Conservation (phyloP, 2,888 invertebrate species). For the Himalopsyche kuldschensis region DNA sequence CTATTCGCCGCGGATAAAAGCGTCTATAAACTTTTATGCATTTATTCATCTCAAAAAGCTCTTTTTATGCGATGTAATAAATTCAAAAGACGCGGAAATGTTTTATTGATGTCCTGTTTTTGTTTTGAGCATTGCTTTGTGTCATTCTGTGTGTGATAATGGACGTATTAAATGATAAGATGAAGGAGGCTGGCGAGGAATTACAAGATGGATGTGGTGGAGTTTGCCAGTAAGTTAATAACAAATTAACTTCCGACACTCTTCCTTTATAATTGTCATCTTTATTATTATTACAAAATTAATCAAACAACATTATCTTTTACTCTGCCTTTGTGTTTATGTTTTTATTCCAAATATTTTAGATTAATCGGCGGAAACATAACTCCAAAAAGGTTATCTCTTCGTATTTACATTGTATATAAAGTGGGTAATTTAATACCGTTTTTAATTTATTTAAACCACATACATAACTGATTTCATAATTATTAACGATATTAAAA, state of each 20-base stretch:
- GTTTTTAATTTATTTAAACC: too few species aligned
- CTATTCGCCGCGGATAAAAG: background rate
- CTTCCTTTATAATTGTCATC: background rate
- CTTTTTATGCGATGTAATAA: background rate
- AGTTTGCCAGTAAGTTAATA: background rate
- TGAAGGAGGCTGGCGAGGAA: background rate
- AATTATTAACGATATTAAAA: too few species aligned
- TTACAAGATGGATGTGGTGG: background rate
- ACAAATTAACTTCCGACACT: background rate
- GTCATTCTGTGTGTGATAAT: background rate
- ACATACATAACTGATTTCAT: too few species aligned
- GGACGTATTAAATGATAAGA: background rate
- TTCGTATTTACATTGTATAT: too few species aligned
- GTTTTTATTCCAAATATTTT: background rate
- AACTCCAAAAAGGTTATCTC: too few species aligned
- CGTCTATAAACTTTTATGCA: background rate
- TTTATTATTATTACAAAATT: background rate
- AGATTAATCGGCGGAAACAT: background rate
- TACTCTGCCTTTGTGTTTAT: background rate
- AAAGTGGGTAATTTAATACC: too few species aligned
- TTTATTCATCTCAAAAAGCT: background rate
- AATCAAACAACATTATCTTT: background rate
- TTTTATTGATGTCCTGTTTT: background rate
- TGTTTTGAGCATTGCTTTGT: background rate
- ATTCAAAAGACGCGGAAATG: background rate